Conservation (phyloP, 1,140 invertebrate genomes). For the Amphibalanus amphitrite region DNA sequence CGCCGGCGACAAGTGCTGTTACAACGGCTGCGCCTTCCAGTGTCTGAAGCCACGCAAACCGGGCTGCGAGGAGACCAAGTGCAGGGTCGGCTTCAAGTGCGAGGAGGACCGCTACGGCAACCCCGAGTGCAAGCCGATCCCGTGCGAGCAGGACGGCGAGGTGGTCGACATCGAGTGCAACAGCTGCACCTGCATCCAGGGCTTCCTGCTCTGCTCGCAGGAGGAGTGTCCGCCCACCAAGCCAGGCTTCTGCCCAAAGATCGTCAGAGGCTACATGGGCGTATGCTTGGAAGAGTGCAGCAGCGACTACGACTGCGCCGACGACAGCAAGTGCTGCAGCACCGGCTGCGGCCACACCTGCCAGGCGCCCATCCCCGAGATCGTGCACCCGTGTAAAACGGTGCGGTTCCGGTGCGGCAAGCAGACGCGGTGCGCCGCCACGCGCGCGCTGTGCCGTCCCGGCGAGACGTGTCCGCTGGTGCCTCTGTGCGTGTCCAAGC, state of each 20-base stretch:
- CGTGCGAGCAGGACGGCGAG: not conserved
- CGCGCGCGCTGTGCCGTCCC: not conserved
- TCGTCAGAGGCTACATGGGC: not conserved
- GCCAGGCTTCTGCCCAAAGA: not conserved
- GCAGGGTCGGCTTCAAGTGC: not conserved
- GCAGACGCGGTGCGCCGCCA: not conserved
- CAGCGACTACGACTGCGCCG: not conserved
- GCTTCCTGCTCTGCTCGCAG: conserved; percentile 3
- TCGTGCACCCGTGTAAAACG: not conserved
- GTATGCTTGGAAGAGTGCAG: not conserved
- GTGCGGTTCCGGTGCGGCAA: conserved; percentile 3
- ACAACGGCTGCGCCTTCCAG: not conserved
- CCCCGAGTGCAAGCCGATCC: conserved; percentile 1
- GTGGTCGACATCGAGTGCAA: conserved; percentile 3
- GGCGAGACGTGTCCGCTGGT: not conserved
- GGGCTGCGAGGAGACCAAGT: not conserved
- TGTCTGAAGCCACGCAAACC: not conserved
- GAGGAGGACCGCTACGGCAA: not conserved
- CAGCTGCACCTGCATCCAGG: conserved; percentile 5
- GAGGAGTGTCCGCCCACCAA: not conserved
- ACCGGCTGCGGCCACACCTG: conserved; percentile 1
- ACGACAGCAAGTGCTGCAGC: not conserved
- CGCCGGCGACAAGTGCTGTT: not conserved
- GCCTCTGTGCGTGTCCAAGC: not conserved
- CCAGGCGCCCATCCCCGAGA: not conserved